phyloP scores from a whole-genome alignment of 2,113 vertebrate species.

The Bubo scandiacus region DNA sequence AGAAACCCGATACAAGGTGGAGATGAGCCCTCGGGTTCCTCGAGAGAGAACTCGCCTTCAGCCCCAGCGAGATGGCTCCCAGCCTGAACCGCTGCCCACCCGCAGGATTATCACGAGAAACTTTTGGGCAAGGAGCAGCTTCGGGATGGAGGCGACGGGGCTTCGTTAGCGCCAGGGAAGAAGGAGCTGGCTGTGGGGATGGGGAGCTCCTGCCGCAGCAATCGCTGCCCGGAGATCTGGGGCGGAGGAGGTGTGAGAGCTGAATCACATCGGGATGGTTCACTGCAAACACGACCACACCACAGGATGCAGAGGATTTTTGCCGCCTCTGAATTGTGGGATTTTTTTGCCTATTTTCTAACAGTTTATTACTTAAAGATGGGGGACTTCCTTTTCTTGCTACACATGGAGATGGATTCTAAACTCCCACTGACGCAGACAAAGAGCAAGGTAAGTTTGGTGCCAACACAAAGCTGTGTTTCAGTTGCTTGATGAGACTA shows the following conservation, averaged over 20 bases:
- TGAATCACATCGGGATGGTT: background rate
- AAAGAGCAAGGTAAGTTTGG: background rate
- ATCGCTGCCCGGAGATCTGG: background rate
- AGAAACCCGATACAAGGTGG: accelerated
- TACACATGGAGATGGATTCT: accelerated
- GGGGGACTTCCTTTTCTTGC: background rate
- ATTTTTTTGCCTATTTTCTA: background rate
- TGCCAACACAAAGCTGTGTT: accelerated
- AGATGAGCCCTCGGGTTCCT: background rate
- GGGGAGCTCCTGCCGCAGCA: background rate
- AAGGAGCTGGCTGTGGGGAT: accelerated
- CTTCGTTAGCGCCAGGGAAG: accelerated
- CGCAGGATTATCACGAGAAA: accelerated
- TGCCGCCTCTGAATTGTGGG: background rate
- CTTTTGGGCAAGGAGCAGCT: accelerated
- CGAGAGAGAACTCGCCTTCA: background rate
- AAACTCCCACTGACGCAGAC: background rate
- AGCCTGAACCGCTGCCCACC: background rate
- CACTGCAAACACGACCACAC: background rate
- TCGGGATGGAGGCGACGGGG: background rate
- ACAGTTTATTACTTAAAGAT: background rate
- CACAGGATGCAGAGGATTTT: accelerated
- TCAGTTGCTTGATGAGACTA: background rate
- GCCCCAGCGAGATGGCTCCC: background rate
- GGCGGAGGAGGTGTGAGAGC: background rate